phyloP scores from a whole-genome alignment of 1,140 invertebrate genomes.

The Zaprionus camerounensis region DNA sequence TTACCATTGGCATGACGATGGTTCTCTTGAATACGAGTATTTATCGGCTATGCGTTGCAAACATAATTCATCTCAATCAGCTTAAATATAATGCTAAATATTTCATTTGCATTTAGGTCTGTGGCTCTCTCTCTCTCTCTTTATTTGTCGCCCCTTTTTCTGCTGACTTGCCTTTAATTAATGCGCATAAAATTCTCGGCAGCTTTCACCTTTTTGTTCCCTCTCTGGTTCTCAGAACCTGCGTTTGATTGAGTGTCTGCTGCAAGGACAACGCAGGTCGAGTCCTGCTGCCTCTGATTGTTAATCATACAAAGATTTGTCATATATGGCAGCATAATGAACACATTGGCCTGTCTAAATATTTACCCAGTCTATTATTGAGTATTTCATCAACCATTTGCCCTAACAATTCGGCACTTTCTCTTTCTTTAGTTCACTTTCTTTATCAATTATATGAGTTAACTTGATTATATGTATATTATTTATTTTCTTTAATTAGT shows the following conservation, averaged over 20 bases:
- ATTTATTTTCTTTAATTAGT: not conserved
- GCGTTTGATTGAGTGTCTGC: slow-evolving; percentile 58
- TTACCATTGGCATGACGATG: slow-evolving; percentile 1
- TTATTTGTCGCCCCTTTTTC: not conserved
- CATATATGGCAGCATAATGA: slow-evolving; percentile 9
- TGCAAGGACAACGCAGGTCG: not conserved
- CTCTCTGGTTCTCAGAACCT: slow-evolving; percentile 4
- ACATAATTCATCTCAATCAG: slow-evolving; percentile 79
- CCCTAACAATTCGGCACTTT: too few species aligned
- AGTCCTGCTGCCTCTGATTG: slow-evolving; percentile 23
- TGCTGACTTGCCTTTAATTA: slow-evolving; percentile 57
- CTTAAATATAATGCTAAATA: slow-evolving; percentile 77
- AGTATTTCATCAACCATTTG: not conserved
- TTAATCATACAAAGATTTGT: slow-evolving; percentile 59
- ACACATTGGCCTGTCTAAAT: slow-evolving; percentile 1
- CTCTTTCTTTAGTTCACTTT: not conserved
- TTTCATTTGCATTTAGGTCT: slow-evolving; percentile 61
- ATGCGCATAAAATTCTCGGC: slow-evolving; percentile 71
- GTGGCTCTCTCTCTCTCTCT: not conserved
- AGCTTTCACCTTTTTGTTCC: slow-evolving; percentile 61
- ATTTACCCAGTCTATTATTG: not conserved
- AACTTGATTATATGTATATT: not conserved
- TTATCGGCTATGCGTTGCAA: slow-evolving; percentile 61
- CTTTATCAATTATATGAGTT: not conserved
- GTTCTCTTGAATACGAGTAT: not conserved